Percentiles rank a stretch among this genome's conserved stretches.
Evolutionary conservation across 2,888 invertebrate genomes (phyloP).

Genomic region (Muschampia plurimacula): DNA sequence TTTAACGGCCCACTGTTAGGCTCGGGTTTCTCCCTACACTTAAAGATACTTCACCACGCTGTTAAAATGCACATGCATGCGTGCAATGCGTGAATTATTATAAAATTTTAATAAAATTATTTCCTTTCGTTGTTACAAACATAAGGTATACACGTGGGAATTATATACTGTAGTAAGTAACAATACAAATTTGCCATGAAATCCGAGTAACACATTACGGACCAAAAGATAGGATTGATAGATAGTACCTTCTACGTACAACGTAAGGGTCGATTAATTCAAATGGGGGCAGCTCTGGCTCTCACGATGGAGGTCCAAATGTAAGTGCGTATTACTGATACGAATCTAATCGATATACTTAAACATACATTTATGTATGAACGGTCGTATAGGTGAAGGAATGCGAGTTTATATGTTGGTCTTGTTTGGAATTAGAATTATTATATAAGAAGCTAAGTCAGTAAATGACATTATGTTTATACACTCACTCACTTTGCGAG

Average conservation of each 20-base stretch:
- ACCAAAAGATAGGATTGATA: constrained; percentile 27
- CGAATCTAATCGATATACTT: constrained; percentile 31
- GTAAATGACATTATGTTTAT: not conserved
- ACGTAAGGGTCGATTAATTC: constrained; percentile 38
- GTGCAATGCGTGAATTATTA: too few species aligned
- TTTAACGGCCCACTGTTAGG: too few species aligned
- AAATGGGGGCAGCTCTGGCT: constrained; percentile 28
- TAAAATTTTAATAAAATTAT: too few species aligned
- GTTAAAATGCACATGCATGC: too few species aligned
- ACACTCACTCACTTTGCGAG: too few species aligned
- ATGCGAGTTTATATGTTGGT: constrained; percentile 11
- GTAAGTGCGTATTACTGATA: constrained; percentile 35
- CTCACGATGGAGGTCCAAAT: constrained; percentile 21
- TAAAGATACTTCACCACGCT: too few species aligned
- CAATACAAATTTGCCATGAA: constrained; percentile 21
- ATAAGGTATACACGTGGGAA: too few species aligned
- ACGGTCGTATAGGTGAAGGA: constrained; percentile 1
- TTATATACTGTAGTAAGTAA: not conserved
- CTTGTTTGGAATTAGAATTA: not conserved
- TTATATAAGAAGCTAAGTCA: not conserved
- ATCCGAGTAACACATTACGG: constrained; percentile 18
- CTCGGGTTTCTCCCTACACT: too few species aligned
- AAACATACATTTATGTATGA: constrained; percentile 16
- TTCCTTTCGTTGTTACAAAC: too few species aligned
- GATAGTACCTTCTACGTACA: constrained; percentile 20